phyloP scores from a whole-genome alignment of 2,113 vertebrate species.

The Nothoprocta pentlandii region DNA sequence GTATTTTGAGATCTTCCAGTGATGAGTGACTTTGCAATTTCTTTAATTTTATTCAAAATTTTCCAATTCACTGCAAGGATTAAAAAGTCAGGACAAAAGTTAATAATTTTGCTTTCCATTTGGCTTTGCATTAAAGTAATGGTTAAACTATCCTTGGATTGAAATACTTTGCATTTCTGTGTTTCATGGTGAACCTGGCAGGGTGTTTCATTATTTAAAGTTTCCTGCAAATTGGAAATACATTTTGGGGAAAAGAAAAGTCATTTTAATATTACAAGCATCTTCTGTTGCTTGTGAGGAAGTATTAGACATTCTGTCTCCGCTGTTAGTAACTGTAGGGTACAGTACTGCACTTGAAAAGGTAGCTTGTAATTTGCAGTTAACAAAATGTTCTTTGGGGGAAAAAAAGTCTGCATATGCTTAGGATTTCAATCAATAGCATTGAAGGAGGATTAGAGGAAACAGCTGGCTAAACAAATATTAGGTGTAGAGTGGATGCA shows the following conservation, averaged over 20 bases:
- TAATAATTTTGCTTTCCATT: conserved; percentile 25
- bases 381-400: conserved; percentile 80
- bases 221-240: conserved; percentile 19
- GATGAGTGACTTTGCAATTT: not conserved
- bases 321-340: conserved; percentile 58
- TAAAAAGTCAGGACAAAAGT: conserved; percentile 25
- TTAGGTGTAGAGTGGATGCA: conserved; percentile 76
- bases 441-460: conserved; percentile 82
- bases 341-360: conserved; percentile 74
- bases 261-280: conserved; percentile 52
- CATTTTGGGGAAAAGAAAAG: not conserved
- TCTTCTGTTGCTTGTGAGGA: conserved; percentile 71
- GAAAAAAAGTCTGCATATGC: conserved; percentile 54
- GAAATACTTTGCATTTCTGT: conserved; percentile 35
- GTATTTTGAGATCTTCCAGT: not conserved
- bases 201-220: conserved; percentile 34
- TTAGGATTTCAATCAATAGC: conserved; percentile 80
- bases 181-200: not conserved
- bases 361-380: conserved; percentile 75
- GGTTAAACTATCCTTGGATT: not conserved
- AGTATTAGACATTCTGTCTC: conserved; percentile 78
- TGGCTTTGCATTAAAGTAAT: not conserved
- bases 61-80: not conserved
- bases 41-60: not conserved
- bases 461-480: conserved; percentile 90